Evolutionary conservation across 1,140 invertebrate species (phyloP).

Genomic region (Pseudobourletiella spinata): DNA sequence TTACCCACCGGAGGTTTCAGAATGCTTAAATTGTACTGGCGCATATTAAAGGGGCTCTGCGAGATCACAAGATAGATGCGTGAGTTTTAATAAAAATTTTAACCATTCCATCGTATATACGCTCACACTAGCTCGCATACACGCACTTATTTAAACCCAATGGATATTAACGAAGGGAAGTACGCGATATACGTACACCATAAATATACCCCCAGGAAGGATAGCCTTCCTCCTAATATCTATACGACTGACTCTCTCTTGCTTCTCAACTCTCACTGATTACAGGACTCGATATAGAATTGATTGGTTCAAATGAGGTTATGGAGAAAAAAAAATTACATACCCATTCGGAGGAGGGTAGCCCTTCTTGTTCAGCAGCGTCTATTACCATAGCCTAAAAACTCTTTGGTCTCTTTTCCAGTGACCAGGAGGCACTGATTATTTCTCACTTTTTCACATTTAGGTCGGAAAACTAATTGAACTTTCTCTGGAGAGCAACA

Average conservation of each 20-base stretch:
- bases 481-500: neutral
- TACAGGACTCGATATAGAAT: too few relatives aligned
- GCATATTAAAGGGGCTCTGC: constrained; percentile 35
- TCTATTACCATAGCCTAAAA: constrained; percentile 23
- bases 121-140: too few relatives aligned
- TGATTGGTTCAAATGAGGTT: neutral
- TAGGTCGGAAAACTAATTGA: constrained; percentile 1
- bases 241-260: too few relatives aligned
- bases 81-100: too few relatives aligned
- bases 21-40: constrained; percentile 35
- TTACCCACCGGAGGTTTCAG: constrained; percentile 32
- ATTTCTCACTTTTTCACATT: neutral
- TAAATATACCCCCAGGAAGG: too few relatives aligned
- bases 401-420: neutral
- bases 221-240: too few relatives aligned
- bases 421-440: constrained; percentile 3
- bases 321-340: neutral
- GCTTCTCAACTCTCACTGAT: too few relatives aligned
- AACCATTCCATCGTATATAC: too few relatives aligned
- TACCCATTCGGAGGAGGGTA: constrained; percentile 23
- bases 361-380: constrained; percentile 19
- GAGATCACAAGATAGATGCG: too few relatives aligned
- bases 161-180: too few relatives aligned
- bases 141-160: too few relatives aligned
- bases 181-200: too few relatives aligned